Conservation (phyloP, 35 echinoderm and acorn worm species). For the Hemicentrotus pulcherrimus region DNA sequence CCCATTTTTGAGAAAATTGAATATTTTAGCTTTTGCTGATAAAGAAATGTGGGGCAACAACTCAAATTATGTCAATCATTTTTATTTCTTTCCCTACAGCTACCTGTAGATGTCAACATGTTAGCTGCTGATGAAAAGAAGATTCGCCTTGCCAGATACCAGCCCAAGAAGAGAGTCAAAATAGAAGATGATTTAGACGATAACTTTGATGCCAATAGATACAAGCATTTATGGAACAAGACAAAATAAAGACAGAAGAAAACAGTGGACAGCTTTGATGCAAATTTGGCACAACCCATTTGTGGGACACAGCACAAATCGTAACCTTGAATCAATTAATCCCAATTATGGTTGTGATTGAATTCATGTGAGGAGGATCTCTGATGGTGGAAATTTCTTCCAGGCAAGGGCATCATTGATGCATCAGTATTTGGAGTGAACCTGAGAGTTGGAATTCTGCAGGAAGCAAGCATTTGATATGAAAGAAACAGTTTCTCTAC, state of each 20-base stretch:
- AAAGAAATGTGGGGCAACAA: neutral
- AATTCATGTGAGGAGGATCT: neutral
- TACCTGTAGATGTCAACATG: constrained; percentile 84
- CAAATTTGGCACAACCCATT: neutral
- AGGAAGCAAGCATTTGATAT: too few relatives aligned
- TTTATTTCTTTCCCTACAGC: constrained; percentile 61
- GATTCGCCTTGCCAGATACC: constrained; percentile 72
- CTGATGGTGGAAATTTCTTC: too few relatives aligned
- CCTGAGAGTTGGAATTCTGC: too few relatives aligned
- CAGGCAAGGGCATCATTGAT: too few relatives aligned
- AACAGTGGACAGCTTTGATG: neutral
- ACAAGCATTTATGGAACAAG: constrained; percentile 89
- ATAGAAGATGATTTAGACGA: constrained; percentile 88
- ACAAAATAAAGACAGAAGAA: neutral
- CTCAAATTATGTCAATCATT: neutral
- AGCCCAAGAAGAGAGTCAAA: constrained; percentile 71
- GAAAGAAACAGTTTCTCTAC: too few relatives aligned
- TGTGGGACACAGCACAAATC: neutral
- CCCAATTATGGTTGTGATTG: neutral
- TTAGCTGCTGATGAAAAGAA: constrained; percentile 79
- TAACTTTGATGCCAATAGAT: constrained; percentile 82
- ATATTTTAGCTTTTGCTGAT: neutral
- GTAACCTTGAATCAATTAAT: too few relatives aligned
- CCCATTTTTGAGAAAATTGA: neutral
- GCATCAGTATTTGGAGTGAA: too few relatives aligned